Evolutionary conservation across 1,140 invertebrate genomes (phyloP).

Genomic region (Bacillus rossius): DNA sequence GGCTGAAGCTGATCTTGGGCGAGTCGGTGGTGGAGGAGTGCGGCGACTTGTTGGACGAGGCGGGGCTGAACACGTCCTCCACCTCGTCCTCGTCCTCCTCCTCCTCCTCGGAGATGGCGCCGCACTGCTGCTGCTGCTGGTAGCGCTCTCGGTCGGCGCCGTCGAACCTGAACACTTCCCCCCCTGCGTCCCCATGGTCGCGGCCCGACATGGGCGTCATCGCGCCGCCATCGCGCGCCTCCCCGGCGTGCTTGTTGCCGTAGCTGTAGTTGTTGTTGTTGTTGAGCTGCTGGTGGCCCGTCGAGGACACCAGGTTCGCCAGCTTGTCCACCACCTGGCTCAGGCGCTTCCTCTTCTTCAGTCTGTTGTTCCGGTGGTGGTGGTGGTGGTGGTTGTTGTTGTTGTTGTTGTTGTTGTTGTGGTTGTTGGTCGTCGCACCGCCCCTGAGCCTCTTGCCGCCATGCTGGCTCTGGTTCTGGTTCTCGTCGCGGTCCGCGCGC

Average conservation of each 20-base stretch:
- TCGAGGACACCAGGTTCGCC: slow-evolving; percentile 39
- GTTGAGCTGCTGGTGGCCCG: slow-evolving; percentile 27
- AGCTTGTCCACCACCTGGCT: slow-evolving; percentile 70
- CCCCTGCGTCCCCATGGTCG: neutral
- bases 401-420: slow-evolving; percentile 59
- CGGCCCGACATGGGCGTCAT: slow-evolving; percentile 12
- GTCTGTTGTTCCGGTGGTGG: slow-evolving; percentile 44
- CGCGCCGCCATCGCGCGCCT: neutral
- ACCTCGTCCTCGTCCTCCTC: slow-evolving; percentile 36
- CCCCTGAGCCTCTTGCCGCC: slow-evolving; percentile 43
- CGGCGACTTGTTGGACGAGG: slow-evolving; percentile 46
- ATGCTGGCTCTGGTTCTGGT: slow-evolving; percentile 45
- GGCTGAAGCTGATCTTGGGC: slow-evolving; percentile 51
- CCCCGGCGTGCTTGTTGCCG: slow-evolving; percentile 25
- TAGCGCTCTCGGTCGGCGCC: slow-evolving; percentile 42
- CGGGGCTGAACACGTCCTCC: slow-evolving; percentile 51
- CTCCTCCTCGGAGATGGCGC: slow-evolving; percentile 43
- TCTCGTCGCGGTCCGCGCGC: slow-evolving; percentile 42
- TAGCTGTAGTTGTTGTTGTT: slow-evolving; percentile 34
- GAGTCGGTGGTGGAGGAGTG: slow-evolving; percentile 49
- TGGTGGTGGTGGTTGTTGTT: slow-evolving; percentile 51
- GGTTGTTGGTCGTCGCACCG: slow-evolving; percentile 41
- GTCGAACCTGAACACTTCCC: slow-evolving; percentile 50
- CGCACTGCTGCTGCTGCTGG: slow-evolving; percentile 36
- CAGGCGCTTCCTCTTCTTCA: slow-evolving; percentile 65